A percentile compares a stretch with the other conserved stretches of the same genome.
Conservation (phyloP, 2,797 vertebrate genomes). For the Periparus ater region DNA sequence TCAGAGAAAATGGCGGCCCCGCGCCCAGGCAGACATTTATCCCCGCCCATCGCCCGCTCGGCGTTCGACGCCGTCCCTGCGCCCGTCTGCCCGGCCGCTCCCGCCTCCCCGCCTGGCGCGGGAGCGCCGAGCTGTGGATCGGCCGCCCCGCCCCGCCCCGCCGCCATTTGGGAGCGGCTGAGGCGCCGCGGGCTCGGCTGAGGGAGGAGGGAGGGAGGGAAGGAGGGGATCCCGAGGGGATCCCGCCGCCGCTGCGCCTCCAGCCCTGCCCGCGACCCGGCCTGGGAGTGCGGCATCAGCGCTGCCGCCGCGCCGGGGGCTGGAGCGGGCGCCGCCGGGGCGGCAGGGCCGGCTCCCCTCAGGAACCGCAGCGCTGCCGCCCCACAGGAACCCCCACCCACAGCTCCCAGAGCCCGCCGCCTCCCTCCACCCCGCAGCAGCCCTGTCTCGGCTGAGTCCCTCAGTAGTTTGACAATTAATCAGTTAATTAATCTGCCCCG, state of each 20-base stretch:
- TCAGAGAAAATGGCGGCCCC: constrained; percentile 6
- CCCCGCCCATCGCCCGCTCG: neutral
- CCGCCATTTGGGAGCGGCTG: neutral
- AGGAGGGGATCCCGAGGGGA: neutral
- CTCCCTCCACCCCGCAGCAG: neutral
- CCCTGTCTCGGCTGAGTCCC: neutral
- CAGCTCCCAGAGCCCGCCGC: neutral
- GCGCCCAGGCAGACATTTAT: constrained; percentile 6
- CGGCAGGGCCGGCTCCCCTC: neutral
- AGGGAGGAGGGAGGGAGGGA: neutral
- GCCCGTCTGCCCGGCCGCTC: neutral
- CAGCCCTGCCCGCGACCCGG: neutral
- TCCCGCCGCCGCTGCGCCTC: neutral
- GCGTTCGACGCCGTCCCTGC: neutral
- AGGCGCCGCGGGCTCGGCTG: neutral
- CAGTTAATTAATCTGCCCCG: neutral
- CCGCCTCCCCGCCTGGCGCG: neutral
- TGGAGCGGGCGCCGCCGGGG: neutral
- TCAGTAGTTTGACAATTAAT: rapidly evolving
- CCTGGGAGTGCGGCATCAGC: neutral
- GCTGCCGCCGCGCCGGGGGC: neutral
- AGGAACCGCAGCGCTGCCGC: neutral
- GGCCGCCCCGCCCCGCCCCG: neutral
- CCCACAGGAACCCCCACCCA: neutral
- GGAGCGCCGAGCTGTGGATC: neutral